These are phyloP conservation scores for Drosophila algonquin DNA, from an alignment of 2,888 invertebrate genomes.

Conservation along the genomic window DNA sequence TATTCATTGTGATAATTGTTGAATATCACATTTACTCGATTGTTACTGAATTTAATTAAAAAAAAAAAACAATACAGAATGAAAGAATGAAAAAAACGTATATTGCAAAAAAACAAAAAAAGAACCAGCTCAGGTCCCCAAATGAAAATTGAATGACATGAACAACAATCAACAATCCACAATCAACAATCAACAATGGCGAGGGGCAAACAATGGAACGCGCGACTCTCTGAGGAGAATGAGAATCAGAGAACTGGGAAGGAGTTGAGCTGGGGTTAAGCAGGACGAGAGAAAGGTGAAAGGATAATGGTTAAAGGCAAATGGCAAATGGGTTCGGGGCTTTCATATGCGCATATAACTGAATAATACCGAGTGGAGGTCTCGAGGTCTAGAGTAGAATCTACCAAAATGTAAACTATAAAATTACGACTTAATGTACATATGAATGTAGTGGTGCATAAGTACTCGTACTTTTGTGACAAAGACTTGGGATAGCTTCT, in stretches of 20 bases:
- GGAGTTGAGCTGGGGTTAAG: constrained; percentile 24
- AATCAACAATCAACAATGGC: constrained; percentile 64
- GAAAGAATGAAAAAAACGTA: constrained; percentile 49
- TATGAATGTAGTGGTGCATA: neutral
- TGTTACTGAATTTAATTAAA: constrained; percentile 74
- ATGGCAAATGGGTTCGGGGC: constrained; percentile 5
- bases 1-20: constrained; percentile 58
- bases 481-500: constrained; percentile 1
- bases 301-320: constrained; percentile 38
- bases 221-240: constrained; percentile 53
- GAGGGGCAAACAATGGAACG: constrained; percentile 58
- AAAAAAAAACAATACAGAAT: constrained; percentile 31
- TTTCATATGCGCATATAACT: no score
- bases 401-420: no score
- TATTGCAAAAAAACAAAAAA: neutral
- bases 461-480: neutral
- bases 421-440: no score
- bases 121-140: constrained; percentile 49
- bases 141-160: constrained; percentile 65
- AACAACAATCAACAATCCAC: constrained; percentile 15
- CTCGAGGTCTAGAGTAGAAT: no score
- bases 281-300: constrained; percentile 17
- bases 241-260: constrained; percentile 30
- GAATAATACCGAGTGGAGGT: no score
- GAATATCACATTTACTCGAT: constrained; percentile 63